Conservation (phyloP, 2,113 vertebrate genomes). For the Lates calcarifer region DNA sequence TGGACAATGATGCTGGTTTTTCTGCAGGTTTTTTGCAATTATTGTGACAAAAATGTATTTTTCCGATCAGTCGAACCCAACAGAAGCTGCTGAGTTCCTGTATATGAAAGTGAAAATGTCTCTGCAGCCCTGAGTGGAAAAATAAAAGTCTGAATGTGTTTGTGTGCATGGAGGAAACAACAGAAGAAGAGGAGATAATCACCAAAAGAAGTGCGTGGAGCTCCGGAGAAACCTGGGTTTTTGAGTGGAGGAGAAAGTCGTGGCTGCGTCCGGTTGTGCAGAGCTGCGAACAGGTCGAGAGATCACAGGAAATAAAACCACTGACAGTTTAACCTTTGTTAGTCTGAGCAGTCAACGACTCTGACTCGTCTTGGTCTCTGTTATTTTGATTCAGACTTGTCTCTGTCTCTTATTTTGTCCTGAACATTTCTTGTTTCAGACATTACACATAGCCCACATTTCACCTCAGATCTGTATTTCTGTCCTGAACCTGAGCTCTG, state of each 20-base stretch:
- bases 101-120: background rate
- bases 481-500: too few species aligned
- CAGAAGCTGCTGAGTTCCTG: background rate
- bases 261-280: slow-evolving; percentile 76
- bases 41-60: too few species aligned
- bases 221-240: slow-evolving; percentile 67
- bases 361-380: too few species aligned
- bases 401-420: too few species aligned
- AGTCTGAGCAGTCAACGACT: too few species aligned
- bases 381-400: too few species aligned
- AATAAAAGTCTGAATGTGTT: background rate
- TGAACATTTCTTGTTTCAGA: too few species aligned
- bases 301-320: background rate
- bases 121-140: background rate
- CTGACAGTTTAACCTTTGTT: background rate
- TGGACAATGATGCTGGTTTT: too few species aligned
- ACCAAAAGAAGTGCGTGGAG: slow-evolving; percentile 77
- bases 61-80: too few species aligned
- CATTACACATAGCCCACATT: too few species aligned
- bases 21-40: too few species aligned
- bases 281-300: slow-evolving; percentile 59
- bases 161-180: background rate
- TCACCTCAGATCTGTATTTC: too few species aligned
- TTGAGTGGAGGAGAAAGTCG: slow-evolving; percentile 42
- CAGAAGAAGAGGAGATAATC: slow-evolving; percentile 60